These are phyloP conservation scores for Drosophila maculinotata DNA, from an alignment of 2,888 invertebrate species.

Conservation along the genomic window DNA sequence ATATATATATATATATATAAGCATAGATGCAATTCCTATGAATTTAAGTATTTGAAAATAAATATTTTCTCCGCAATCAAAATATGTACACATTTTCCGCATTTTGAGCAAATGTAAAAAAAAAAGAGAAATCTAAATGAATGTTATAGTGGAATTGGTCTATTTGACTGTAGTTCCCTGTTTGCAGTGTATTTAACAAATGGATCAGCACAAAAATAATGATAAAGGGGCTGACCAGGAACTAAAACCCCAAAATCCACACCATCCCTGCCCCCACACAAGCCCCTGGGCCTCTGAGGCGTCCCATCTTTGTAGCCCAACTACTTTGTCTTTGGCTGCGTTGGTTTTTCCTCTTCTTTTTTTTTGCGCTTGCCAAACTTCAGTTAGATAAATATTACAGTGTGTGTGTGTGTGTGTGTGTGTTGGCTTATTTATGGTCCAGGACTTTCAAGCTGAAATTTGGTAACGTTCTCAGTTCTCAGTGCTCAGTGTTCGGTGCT, in stretches of 20 bases:
- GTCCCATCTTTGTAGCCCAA: constrained; percentile 45
- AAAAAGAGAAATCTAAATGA: no score
- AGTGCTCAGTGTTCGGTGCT: constrained; percentile 10
- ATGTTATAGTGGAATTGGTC: no score
- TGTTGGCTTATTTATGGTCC: constrained; percentile 70
- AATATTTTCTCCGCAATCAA: no score
- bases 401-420: constrained; percentile 24
- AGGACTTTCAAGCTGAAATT: constrained; percentile 48
- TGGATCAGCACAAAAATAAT: constrained; percentile 20
- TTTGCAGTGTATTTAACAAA: constrained; percentile 42
- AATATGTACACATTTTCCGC: no score
- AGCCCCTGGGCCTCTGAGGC: constrained; percentile 4
- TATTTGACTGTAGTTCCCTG: not conserved
- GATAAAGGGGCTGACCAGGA: constrained; percentile 28
- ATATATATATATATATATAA: no score
- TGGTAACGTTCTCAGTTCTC: constrained; percentile 21
- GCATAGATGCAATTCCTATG: no score
- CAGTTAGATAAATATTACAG: constrained; percentile 43
- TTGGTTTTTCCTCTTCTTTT: constrained; percentile 16
- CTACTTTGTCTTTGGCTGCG: constrained; percentile 55
- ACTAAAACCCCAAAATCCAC: not conserved
- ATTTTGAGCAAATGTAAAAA: no score
- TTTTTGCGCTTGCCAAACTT: constrained; percentile 10
- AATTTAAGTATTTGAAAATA: no score
- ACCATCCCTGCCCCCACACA: not conserved